Base-by-base conservation (phyloP, 1,140 invertebrate genomes). In the Temnothorax longispinosus region DNA sequence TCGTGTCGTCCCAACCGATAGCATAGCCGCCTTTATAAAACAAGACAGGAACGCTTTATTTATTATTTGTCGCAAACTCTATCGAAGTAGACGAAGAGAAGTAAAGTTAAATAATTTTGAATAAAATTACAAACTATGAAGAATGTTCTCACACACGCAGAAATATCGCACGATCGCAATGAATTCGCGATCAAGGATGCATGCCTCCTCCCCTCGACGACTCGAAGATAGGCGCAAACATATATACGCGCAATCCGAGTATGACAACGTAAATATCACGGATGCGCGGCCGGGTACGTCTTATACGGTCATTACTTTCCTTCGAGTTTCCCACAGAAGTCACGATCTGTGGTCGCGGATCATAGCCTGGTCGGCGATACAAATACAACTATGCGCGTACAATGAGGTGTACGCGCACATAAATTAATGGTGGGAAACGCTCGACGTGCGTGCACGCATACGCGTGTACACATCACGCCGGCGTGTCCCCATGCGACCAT, bases 291-390 rank as follows among this genome's bases (percentile, higher is more conserved):
- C 56, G 64, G 87, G 65, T 69, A 32, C 35, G 80, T 74, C 60
- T 77, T 50, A 76, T 62, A 27, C 89, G 62, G 87, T 91, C 89
- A 91, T 91, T 93, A 92, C 93, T 94, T 93, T 90, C 89, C 93
- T 94, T 93, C 85, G 87, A 92, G 92, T 94, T 95, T 95, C 94
- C 94, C 95, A 95, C 95, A 95, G 92, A 93, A 95, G 94, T 95
- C 94, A 95, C 93, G 94, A 95, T 95, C 93, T 93, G 94, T 91
- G 93, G 94, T 94, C 94, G 93, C 94, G 93, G 91, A 94, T 94
- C 93, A 95, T 94, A 94, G 92, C 92, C 88, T 90, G 90, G 89
- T 92, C 89, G 88, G 88, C 88, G 89, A 87, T 87, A 84, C 91
- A 87, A 89, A 91, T 81, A 90, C 85, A 86, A 85, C 41, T 56